Conservation (phyloP, 2,797 vertebrate species). For the Lacerta agilis region DNA sequence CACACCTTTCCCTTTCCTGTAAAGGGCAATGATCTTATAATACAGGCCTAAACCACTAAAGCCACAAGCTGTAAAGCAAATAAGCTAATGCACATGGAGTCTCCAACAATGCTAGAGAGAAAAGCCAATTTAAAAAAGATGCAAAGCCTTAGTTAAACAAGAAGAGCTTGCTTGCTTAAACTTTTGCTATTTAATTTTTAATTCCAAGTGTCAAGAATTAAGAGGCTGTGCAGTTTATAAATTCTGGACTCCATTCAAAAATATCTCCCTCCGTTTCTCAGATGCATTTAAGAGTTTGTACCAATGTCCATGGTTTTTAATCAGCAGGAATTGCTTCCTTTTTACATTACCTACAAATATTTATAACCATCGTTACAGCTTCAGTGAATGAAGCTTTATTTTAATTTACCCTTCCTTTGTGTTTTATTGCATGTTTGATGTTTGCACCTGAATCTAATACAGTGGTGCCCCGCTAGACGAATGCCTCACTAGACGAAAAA, state of each 20-base stretch:
- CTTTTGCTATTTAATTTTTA: constrained; percentile 11
- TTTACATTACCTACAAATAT: background rate
- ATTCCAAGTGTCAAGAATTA: constrained; percentile 30
- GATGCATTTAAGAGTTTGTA: background rate
- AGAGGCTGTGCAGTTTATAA: background rate
- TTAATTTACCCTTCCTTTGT: background rate
- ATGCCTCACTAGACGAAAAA: no score
- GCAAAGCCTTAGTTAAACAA: constrained; percentile 18
- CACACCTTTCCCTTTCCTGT: constrained; percentile 68
- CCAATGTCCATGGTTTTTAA: background rate
- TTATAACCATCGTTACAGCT: background rate
- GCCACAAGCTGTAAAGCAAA: constrained; percentile 68
- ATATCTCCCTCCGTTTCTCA: background rate
- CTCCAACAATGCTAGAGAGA: constrained; percentile 55
- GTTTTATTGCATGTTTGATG: background rate
- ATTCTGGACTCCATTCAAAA: background rate
- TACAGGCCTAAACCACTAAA: constrained; percentile 52
- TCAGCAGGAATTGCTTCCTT: background rate
- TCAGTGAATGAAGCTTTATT: background rate
- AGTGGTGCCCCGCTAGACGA: no score
- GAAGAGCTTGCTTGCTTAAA: constrained; percentile 25
- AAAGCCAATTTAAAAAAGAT: constrained; percentile 55
- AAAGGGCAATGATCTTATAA: constrained; percentile 71
- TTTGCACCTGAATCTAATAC: background rate
- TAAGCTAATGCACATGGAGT: constrained; percentile 67